Base-by-base conservation (phyloP, 2,888 invertebrate species). In the Cryptus viduatorius region DNA sequence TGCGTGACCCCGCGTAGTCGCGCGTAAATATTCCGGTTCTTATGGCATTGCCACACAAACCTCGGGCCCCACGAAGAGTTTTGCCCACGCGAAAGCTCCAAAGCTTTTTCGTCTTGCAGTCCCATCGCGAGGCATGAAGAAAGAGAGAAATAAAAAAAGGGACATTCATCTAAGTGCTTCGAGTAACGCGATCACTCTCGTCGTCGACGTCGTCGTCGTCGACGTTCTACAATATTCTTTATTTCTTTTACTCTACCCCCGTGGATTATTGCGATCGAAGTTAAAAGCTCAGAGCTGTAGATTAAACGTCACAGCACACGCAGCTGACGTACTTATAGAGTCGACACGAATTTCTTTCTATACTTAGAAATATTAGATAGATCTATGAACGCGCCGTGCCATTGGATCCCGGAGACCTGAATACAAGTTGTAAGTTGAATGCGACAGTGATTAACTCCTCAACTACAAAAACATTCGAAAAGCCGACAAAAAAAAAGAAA, bases 1-100 rank as follows among this genome's bases (percentile, higher is more conserved):
- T 7, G 78, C 79, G 71, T 84, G 79, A 82, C 81, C 59, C 50
- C 19, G 42, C 31, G 29, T 42, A 68, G 46, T 78, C 59, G 14
- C 31, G 64, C 14, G 44, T 68, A 72, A 71, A 83, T 67, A 80
- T 71, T 53, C 37, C 42, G 42, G 16, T 29, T 65, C 19, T 24
- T 7, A 50, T 16, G 73, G 59, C 44, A 42, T 42, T 42, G 24
- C 42, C 72, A 46, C 64, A 79, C 61, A 73, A 78, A 42, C n/a
- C 46, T 14, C 12, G 61, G 64, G 19, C 31, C 10, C 4, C 8
- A 10, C 64, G 64, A 8, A 37, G 37, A 37, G 37, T 37, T 56
- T 56, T 24, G 19, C 37, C 16, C 72, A 59, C 37, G 69, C 12
- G 24, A 68, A 75, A 53, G 31, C 50, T 46, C 69, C 50, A 46